Base-by-base conservation (phyloP, 2,113 vertebrate species). In the Grus americana region DNA sequence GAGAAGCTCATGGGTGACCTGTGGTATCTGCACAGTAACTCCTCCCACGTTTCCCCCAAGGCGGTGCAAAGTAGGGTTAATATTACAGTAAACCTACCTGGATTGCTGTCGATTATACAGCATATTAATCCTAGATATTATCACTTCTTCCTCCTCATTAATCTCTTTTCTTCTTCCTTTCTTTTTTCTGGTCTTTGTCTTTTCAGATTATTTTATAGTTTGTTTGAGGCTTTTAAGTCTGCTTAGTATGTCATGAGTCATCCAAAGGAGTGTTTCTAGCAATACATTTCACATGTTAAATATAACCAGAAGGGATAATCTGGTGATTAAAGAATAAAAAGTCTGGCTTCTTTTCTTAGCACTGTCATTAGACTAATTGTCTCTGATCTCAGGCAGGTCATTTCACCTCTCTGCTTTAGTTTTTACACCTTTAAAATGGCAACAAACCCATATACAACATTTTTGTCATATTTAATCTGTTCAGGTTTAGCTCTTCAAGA, bases 321-420 rank as follows among this genome's bases (percentile, higher is more conserved):
- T 92, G 81, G 86, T 91, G 95, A 97, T 97, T 97, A 97, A 96
- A 97, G 95, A 97, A 97, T 87, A 96, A 96, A 96, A 96, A 95
- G 63, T 95, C 92, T 97, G 89, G 94, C 91, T 97, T 86, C 86
- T 97, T 95, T 96, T 91, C 94, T 85, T 90, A 90, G 62, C 27
- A 47, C 55, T 92, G 73, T 87, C 94, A 93, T 96, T 96, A 96
- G 66, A 89, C 94, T 96, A 96, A 95, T 95, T 95, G 91, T 95
- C 96, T 97, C 47, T 93, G 94, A 96, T 95, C 86, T 92, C 63
- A 76, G 89, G 74, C 95, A 79, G 92, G 95, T 94, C 95, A 92
- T 93, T 96, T 97, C 95, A 97, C 92, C 90, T 97, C 79, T 86
- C 62, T 71, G 66, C 84, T 91, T 92, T 87, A 95, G 70, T 76